Base-by-base conservation (phyloP, 2,797 vertebrate species). In the Naso thynnoides region DNA sequence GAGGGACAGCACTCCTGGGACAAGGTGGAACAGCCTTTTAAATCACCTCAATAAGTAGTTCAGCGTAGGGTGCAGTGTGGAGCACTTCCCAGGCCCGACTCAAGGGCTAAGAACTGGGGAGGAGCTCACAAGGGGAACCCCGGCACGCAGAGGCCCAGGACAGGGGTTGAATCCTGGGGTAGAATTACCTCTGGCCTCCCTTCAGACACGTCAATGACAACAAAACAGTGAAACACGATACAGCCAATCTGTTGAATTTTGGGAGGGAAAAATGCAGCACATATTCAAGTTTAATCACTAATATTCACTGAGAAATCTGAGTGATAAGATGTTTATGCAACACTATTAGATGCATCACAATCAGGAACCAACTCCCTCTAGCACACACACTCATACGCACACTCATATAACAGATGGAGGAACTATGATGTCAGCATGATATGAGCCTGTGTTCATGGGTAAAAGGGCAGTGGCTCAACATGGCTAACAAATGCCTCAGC, bases 101-200 rank as follows among this genome's bases (percentile, higher is more conserved):
- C 76, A 62, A 42, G 54, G 57, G 66, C 86, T 79, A 44, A 77
- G 76, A 86, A 81, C 85, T 81, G 5, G 84, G 88, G 89, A 86
- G 86, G 88, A 88, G 87, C 74, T 86, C 82, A 83, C 67, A 66
- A 56, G 91, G 92, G 91, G 89, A 91, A 92, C 89, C 91, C 89
- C 90, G 8, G 80, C 71, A 81, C 27, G 13, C 73, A 48, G 91
- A 89, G 91, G 92, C 92, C 90, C 91, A 66, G 61, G 76, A 90
- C 83, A 73, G 82, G 91, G 88, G 82, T 80, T 74, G 76, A 76
- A 86, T 90, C 82, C 60, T 74, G 71, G 86, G 81, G 65, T 93
- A 83, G 88, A 90, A 88, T 93, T 94, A 90, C 91, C 76, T 73
- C 85, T 92, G 92, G 92, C 85, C 85, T 79, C 65, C 71, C 70